Conservation (phyloP, 2,797 vertebrate species). For the Epinephelus coioides region DNA sequence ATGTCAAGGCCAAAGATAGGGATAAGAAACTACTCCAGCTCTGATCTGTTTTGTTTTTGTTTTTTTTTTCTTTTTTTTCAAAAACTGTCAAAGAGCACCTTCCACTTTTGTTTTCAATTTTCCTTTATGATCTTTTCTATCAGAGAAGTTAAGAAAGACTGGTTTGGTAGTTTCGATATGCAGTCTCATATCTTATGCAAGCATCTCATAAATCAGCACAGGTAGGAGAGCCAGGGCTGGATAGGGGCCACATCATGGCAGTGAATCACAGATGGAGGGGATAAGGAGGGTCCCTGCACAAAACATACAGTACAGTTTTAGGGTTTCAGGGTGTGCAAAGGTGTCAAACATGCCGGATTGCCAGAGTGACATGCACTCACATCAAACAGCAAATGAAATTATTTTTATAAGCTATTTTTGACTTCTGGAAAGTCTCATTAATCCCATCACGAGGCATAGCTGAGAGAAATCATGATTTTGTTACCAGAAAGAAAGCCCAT, state of each 20-base stretch:
- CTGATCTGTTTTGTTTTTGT: background rate
- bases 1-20: slow-evolving; percentile 66
- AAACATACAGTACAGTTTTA: slow-evolving; percentile 8
- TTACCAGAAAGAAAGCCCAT: slow-evolving; percentile 39
- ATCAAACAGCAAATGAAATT: slow-evolving; percentile 51
- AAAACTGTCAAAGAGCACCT: slow-evolving; percentile 53
- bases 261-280: slow-evolving; percentile 32
- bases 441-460: slow-evolving; percentile 34
- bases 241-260: slow-evolving; percentile 36
- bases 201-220: slow-evolving; percentile 50
- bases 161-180: slow-evolving; percentile 30
- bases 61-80: background rate
- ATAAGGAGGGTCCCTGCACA: background rate
- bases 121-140: slow-evolving; percentile 24
- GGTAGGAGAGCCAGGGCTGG: slow-evolving; percentile 42
- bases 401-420: slow-evolving; percentile 85
- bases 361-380: slow-evolving; percentile 33
- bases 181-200: slow-evolving; percentile 45
- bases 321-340: slow-evolving; percentile 38
- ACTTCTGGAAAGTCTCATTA: slow-evolving; percentile 63
- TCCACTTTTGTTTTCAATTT: slow-evolving; percentile 35
- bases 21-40: slow-evolving; percentile 16
- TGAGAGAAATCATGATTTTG: slow-evolving; percentile 61
- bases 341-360: slow-evolving; percentile 48
- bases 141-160: slow-evolving; percentile 13